phyloP scores from a whole-genome alignment of 2,797 vertebrate species.

The Poecilia wingei region DNA sequence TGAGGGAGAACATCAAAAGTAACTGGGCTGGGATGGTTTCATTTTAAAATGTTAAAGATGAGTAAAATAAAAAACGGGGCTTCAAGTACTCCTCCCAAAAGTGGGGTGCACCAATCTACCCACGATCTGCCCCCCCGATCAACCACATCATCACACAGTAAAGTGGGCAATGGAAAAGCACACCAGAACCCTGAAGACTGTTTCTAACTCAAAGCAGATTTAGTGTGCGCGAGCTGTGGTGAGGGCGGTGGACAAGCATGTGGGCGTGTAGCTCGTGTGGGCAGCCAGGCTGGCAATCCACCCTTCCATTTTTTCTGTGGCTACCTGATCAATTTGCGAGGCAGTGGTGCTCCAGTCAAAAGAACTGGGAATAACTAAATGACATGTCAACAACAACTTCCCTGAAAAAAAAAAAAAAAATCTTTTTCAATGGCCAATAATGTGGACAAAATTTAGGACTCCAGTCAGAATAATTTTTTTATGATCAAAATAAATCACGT shows the following conservation, averaged over 20 bases:
- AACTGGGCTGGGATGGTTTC: conserved; percentile 52
- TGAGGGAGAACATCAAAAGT: conserved; percentile 23
- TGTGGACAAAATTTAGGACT: conserved; percentile 41
- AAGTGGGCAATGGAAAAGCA: conserved; percentile 12
- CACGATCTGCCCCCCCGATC: conserved; percentile 38
- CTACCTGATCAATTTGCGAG: conserved; percentile 74
- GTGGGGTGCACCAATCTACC: conserved; percentile 42
- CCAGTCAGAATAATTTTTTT: conserved; percentile 57
- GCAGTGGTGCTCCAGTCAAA: conserved; percentile 49
- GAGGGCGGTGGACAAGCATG: conserved; percentile 58
- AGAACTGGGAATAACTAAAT: conserved; percentile 52
- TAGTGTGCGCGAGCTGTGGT: conserved; percentile 60
- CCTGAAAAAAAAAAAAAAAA: neutral
- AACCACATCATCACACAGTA: conserved; percentile 42
- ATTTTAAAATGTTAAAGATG: conserved; percentile 66
- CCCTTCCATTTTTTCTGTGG: conserved; percentile 49
- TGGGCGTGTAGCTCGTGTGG: conserved; percentile 65
- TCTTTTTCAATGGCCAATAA: conserved; percentile 26
- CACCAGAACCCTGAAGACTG: conserved; percentile 22
- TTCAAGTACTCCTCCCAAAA: conserved; percentile 48
- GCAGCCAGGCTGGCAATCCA: conserved; percentile 67
- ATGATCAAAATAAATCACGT: conserved; percentile 66
- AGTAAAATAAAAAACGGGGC: conserved; percentile 48
- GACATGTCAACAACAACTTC: conserved; percentile 56
- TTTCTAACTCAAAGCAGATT: conserved; percentile 76